A percentile compares a stretch with the other conserved stretches of the same genome.
phyloP scores from a whole-genome alignment of 1,140 invertebrate genomes.

The Coptotermes formosanus region DNA sequence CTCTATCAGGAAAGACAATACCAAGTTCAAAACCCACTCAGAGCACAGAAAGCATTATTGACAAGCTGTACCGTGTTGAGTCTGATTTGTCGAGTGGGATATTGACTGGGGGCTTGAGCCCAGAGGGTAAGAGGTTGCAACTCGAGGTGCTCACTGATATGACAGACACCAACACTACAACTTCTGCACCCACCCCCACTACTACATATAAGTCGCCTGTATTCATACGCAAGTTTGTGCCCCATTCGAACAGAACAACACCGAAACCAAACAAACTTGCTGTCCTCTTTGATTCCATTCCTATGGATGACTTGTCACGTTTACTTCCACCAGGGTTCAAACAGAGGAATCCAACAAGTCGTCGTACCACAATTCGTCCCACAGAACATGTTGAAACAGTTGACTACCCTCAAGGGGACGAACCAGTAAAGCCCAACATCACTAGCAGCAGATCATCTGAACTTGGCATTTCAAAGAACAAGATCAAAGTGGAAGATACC shows the following conservation, averaged over 20 bases:
- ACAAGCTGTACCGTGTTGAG: constrained; percentile 78
- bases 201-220: constrained; percentile 45
- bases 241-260: constrained; percentile 51
- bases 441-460: constrained; percentile 29
- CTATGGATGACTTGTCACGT: constrained; percentile 59
- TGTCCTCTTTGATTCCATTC: constrained; percentile 54
- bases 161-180: constrained; percentile 44
- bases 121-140: constrained; percentile 46
- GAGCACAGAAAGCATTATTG: constrained; percentile 74
- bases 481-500: neutral
- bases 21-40: neutral
- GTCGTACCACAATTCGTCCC: constrained; percentile 1
- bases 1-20: constrained; percentile 42
- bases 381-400: neutral
- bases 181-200: constrained; percentile 41
- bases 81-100: constrained; percentile 73
- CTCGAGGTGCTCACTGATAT: constrained; percentile 42
- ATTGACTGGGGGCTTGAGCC: constrained; percentile 43
- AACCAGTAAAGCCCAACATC: neutral
- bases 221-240: constrained; percentile 66
- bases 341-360: constrained; percentile 44
- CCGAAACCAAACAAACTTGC: constrained; percentile 45
- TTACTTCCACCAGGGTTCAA: constrained; percentile 64
- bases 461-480: neutral
- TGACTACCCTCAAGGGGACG: constrained; percentile 25